phyloP scores from a whole-genome alignment of 2,113 vertebrate genomes.

The Callionymus lyra region DNA sequence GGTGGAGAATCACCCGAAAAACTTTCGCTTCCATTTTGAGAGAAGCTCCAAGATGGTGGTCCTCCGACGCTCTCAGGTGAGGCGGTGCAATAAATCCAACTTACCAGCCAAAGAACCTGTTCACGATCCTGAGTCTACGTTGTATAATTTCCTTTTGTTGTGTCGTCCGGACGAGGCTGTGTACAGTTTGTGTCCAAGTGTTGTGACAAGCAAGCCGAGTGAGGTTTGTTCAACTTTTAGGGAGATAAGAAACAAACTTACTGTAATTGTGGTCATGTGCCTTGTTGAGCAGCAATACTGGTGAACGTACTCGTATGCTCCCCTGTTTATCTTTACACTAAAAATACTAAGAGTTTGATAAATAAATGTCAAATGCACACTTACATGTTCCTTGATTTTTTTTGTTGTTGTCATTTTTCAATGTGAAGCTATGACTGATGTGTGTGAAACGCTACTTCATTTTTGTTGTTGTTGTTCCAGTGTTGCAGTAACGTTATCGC shows the following conservation, averaged over 20 bases:
- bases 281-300: conserved; percentile 39
- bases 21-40: conserved; percentile 4
- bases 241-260: conserved; percentile 17
- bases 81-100: conserved; percentile 18
- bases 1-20: not conserved
- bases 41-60: conserved; percentile 17
- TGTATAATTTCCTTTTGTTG: conserved; percentile 33
- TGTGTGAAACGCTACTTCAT: no score
- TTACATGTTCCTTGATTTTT: conserved; percentile 4
- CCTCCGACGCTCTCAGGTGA: conserved; percentile 3
- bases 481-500: no score
- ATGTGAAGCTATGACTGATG: no score
- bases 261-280: conserved; percentile 36
- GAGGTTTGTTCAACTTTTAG: conserved; percentile 17
- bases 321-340: conserved; percentile 40
- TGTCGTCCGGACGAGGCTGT: conserved; percentile 24
- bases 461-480: no score
- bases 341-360: conserved; percentile 44
- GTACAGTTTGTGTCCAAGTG: conserved; percentile 39
- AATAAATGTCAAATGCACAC: conserved; percentile 38
- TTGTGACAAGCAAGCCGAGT: conserved; percentile 22
- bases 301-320: not conserved
- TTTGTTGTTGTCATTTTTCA: no score
- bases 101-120: conserved; percentile 41
- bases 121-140: conserved; percentile 39